These are phyloP conservation scores for Melanotaenia maccullochi DNA, from an alignment of 2,797 vertebrate genomes.

Conservation along the genomic window DNA sequence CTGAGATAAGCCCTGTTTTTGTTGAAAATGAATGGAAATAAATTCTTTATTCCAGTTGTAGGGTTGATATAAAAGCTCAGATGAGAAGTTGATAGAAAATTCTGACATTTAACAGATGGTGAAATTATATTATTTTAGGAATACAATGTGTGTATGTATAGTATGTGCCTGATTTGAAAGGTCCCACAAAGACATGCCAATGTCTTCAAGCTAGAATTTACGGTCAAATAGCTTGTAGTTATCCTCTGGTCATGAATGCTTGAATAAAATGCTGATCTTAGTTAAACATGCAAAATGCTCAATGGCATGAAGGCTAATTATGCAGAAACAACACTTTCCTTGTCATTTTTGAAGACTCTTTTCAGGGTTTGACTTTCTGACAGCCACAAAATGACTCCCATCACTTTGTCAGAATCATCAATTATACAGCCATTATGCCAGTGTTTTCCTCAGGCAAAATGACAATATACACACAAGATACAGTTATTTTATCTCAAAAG, in stretches of 20 bases:
- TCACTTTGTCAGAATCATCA: constrained; percentile 33
- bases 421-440: constrained; percentile 2
- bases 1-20: background rate
- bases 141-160: no score
- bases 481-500: constrained; percentile 31
- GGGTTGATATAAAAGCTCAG: background rate
- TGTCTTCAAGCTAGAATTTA: constrained; percentile 26
- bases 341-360: constrained; percentile 24
- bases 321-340: constrained; percentile 13
- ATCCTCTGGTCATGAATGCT: constrained; percentile 27
- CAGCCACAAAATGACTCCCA: constrained; percentile 33
- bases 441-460: constrained; percentile 27
- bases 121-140: constrained; percentile 36
- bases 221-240: constrained; percentile 25
- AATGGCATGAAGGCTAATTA: constrained; percentile 32
- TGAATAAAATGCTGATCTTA: constrained; percentile 36
- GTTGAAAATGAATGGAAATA: background rate
- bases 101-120: constrained; percentile 38
- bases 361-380: constrained; percentile 33
- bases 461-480: constrained; percentile 1
- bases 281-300: constrained; percentile 27
- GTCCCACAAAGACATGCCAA: background rate
- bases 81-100: constrained; percentile 10
- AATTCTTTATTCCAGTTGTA: constrained; percentile 5
- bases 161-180: background rate